These are phyloP conservation scores for Drosophila vallismaia DNA, from an alignment of 2,888 invertebrate species.

Conservation along the genomic window DNA sequence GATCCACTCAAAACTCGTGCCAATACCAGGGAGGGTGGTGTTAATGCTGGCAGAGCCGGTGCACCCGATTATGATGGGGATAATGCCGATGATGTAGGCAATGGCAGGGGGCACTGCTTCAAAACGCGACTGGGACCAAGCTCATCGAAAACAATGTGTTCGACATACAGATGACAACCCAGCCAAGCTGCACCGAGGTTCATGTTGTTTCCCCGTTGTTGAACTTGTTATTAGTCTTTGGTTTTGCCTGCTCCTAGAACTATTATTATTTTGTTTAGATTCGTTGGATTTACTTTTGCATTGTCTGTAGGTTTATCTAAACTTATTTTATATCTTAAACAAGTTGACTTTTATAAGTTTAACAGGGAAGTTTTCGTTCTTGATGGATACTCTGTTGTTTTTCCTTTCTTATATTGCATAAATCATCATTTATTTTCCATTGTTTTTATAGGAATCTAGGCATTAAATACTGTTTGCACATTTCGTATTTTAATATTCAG, in stretches of 20 bases:
- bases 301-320: slow-evolving; percentile 6
- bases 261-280: background rate
- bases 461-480: background rate
- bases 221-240: slow-evolving; percentile 38
- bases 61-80: slow-evolving; percentile 32
- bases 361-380: no score
- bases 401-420: background rate
- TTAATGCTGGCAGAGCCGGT: slow-evolving; percentile 1
- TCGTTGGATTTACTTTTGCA: background rate
- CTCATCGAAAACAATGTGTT: slow-evolving; percentile 43
- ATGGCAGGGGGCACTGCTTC: slow-evolving; percentile 20
- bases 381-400: background rate
- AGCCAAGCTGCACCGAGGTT: slow-evolving; percentile 70
- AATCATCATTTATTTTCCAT: background rate
- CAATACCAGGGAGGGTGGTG: no score
- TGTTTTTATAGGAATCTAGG: background rate
- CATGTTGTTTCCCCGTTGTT: slow-evolving; percentile 61
- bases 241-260: slow-evolving; percentile 13
- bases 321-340: no score
- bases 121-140: slow-evolving; percentile 37
- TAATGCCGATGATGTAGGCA: slow-evolving; percentile 20
- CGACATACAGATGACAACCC: slow-evolving; percentile 72
- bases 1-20: background rate
- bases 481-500: slow-evolving; percentile 2
- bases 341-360: no score